A percentile compares a stretch with the other conserved stretches of the same genome.
phyloP scores from a whole-genome alignment of 2,113 vertebrate species.

The Gymnorhina tibicen region DNA sequence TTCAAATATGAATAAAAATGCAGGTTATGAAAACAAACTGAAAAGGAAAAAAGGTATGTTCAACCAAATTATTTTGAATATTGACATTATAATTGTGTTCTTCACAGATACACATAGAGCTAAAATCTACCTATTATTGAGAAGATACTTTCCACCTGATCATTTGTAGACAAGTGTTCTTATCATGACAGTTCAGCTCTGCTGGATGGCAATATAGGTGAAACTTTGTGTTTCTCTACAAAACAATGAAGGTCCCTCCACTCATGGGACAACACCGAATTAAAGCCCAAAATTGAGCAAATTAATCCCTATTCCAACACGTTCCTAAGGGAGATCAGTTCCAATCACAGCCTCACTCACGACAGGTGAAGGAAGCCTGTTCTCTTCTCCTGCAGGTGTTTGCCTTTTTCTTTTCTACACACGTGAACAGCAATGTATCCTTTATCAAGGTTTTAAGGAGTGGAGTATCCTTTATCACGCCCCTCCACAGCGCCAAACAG shows the following conservation, averaged over 20 bases:
- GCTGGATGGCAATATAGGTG: neutral
- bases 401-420: neutral
- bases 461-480: neutral
- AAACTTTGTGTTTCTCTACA: neutral
- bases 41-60: neutral
- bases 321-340: neutral
- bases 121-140: neutral
- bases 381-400: neutral
- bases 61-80: neutral
- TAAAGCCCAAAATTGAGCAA: neutral
- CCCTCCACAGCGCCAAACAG: neutral
- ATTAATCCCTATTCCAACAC: neutral
- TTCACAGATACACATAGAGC: neutral
- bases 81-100: neutral
- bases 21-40: neutral
- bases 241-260: neutral
- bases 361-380: neutral
- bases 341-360: neutral
- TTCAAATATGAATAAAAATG: neutral
- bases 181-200: neutral
- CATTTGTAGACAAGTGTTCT: neutral
- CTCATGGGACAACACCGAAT: accelerated
- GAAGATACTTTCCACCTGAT: neutral
- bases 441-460: neutral
- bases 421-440: neutral